phyloP scores from a whole-genome alignment of 1,140 invertebrate species.

The Dysdera silvatica region DNA sequence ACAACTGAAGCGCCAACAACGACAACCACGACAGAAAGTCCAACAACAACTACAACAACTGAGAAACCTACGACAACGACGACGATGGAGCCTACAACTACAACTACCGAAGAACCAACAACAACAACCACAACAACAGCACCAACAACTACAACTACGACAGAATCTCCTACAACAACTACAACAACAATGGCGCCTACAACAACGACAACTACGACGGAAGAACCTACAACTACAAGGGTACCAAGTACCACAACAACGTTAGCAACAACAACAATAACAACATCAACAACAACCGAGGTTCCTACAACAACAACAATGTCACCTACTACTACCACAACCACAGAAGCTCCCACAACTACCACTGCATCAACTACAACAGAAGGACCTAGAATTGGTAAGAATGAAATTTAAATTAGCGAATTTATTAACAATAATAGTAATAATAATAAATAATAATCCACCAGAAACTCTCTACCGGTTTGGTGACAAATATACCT shows the following conservation, averaged over 20 bases:
- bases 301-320: not conserved
- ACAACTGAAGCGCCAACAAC: too few relatives aligned
- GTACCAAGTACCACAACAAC: constrained; percentile 2
- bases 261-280: not conserved
- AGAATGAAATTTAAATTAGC: not conserved
- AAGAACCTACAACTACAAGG: not conserved
- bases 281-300: not conserved
- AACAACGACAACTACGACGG: not conserved
- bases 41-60: not conserved
- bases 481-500: too few relatives aligned
- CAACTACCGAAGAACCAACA: not conserved
- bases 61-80: not conserved
- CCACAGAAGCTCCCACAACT: constrained; percentile 1
- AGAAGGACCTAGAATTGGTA: not conserved
- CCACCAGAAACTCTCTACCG: too few relatives aligned
- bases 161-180: not conserved
- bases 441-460: too few relatives aligned
- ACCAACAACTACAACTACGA: constrained; percentile 5
- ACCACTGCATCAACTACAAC: not conserved
- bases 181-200: not conserved
- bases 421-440: too few relatives aligned
- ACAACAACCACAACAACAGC: constrained; percentile 1
- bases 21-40: not conserved
- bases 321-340: not conserved
- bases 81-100: not conserved